Evolutionary conservation across 2,113 vertebrate species (phyloP).

Genomic region (Raja brachyura): DNA sequence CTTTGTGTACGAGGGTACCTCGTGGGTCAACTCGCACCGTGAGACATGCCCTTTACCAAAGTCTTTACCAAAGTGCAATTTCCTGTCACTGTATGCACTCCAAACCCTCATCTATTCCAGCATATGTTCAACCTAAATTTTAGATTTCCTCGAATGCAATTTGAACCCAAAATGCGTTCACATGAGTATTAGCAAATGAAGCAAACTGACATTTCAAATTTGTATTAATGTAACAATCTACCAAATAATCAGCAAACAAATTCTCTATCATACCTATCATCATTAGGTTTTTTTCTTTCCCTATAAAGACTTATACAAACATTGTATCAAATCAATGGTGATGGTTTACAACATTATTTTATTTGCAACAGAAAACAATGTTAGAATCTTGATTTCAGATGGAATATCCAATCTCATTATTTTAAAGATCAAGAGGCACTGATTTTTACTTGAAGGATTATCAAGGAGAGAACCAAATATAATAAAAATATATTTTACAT

Average conservation of each 20-base stretch:
- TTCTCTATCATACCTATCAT: not conserved
- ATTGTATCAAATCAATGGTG: not conserved
- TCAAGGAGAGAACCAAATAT: not conserved
- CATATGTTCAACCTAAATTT: not conserved
- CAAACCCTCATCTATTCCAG: not conserved
- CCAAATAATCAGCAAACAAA: not conserved
- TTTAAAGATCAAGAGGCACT: not conserved
- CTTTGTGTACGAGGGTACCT: too few species aligned
- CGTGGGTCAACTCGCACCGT: too few species aligned
- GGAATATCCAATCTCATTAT: not conserved
- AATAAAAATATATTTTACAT: not conserved
- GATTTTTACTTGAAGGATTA: not conserved
- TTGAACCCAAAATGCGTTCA: not conserved
- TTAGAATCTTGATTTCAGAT: not conserved
- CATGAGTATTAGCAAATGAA: not conserved
- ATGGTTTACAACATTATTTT: not conserved
- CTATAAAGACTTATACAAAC: not conserved
- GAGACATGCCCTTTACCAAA: too few species aligned
- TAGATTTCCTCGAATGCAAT: not conserved
- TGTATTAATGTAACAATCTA: not conserved
- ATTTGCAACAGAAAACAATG: not conserved
- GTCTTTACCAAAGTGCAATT: not conserved
- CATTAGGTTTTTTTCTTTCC: not conserved
- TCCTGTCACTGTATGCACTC: not conserved
- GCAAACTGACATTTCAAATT: not conserved